phyloP scores from a whole-genome alignment of 2,797 vertebrate species.

The Pygocentrus nattereri region DNA sequence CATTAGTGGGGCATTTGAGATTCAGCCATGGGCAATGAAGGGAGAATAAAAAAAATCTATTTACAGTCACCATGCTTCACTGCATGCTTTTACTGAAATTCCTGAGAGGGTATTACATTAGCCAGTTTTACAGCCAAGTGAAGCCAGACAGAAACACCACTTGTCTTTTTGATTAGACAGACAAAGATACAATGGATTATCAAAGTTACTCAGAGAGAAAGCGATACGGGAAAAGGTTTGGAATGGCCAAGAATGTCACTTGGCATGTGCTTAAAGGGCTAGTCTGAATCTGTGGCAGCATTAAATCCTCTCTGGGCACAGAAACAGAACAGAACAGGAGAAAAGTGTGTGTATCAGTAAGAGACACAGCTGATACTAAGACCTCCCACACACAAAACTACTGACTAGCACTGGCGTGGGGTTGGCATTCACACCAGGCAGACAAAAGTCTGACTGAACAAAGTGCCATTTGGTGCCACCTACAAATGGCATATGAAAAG shows the following conservation, averaged over 20 bases:
- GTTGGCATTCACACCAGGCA: not conserved
- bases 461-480: not conserved
- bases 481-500: not conserved
- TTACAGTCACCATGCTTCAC: not conserved
- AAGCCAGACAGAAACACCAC: slow-evolving; percentile 6
- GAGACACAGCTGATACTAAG: slow-evolving; percentile 44
- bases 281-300: slow-evolving; percentile 45
- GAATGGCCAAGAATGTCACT: slow-evolving; percentile 28
- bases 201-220: slow-evolving; percentile 2
- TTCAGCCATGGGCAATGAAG: too few relatives aligned
- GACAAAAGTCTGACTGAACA: not conserved
- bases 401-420: not conserved
- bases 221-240: slow-evolving; percentile 20
- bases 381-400: not conserved
- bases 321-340: slow-evolving; percentile 44
- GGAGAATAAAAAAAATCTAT: not conserved
- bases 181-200: slow-evolving; percentile 1
- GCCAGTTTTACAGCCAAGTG: not conserved
- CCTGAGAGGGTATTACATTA: slow-evolving; percentile 9
- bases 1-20: not conserved
- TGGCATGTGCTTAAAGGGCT: slow-evolving; percentile 18
- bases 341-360: not conserved
- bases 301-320: slow-evolving; percentile 26
- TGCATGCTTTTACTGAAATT: slow-evolving; percentile 2
- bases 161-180: slow-evolving; percentile 17